Conservation (phyloP, 1,140 invertebrate genomes). For the Subanguina moxae region DNA sequence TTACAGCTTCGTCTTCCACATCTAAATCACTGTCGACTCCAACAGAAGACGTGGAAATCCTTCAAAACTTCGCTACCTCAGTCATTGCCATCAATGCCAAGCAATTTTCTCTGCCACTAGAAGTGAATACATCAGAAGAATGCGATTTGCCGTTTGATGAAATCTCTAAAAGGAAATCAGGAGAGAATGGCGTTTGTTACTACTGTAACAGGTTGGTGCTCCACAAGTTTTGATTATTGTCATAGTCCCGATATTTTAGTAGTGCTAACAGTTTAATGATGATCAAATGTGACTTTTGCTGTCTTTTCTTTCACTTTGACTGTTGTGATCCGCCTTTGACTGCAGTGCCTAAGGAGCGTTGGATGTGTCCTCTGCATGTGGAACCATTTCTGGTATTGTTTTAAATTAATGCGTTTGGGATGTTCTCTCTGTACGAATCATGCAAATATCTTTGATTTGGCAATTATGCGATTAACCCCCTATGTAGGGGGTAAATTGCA, state of each 20-base stretch:
- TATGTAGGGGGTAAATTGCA: background rate
- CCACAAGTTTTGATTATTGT: background rate
- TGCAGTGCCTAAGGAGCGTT: conserved; percentile 75
- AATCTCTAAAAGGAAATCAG: conserved; percentile 12
- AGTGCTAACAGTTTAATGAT: conserved; percentile 77
- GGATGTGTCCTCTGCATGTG: conserved; percentile 95
- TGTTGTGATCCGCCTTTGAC: conserved; percentile 86
- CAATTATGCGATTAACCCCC: background rate
- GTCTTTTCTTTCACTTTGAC: conserved; percentile 81
- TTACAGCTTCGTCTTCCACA: background rate
- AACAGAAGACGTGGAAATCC: conserved; percentile 3
- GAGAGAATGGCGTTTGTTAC: conserved; percentile 14
- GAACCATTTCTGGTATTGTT: conserved; percentile 72
- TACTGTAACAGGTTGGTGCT: conserved; percentile 25
- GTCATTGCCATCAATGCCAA: conserved; percentile 24
- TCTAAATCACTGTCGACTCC: conserved; percentile 15
- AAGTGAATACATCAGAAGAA: conserved; percentile 14
- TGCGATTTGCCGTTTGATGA: conserved; percentile 29
- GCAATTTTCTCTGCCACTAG: conserved; percentile 17
- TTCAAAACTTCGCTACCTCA: conserved; percentile 5
- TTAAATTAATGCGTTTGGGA: too few relatives aligned
- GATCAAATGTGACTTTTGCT: conserved; percentile 87
- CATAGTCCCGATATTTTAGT: conserved; percentile 45
- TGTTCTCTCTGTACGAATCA: too few relatives aligned
- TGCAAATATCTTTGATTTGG: conserved; percentile 16